phyloP scores from a whole-genome alignment of 2,888 invertebrate species.

The Chesias legatella region DNA sequence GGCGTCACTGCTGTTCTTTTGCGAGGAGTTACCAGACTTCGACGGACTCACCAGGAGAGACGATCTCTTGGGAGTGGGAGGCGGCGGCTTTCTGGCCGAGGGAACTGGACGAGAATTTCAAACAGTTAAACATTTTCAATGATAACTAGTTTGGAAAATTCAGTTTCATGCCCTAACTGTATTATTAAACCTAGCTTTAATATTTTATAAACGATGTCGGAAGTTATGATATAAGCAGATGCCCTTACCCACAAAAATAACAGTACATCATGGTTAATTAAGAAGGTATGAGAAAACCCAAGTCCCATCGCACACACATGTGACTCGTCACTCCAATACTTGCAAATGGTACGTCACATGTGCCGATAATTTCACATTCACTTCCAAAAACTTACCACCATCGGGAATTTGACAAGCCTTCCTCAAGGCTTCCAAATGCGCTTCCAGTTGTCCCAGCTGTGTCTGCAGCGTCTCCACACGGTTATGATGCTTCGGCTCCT shows the following conservation, averaged over 20 bases:
- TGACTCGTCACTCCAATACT: neutral
- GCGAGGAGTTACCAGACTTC: neutral
- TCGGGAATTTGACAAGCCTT: conserved; percentile 9
- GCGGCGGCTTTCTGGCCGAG: neutral
- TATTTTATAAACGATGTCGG: too few relatives aligned
- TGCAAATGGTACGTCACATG: too few relatives aligned
- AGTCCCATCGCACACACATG: too few relatives aligned
- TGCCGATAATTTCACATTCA: too few relatives aligned
- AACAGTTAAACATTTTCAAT: neutral
- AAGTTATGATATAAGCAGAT: too few relatives aligned
- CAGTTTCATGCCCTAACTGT: too few relatives aligned
- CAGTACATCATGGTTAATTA: too few relatives aligned
- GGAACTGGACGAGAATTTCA: neutral
- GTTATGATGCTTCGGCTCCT: conserved; percentile 15
- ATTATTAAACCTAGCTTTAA: too few relatives aligned
- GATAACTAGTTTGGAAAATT: too few relatives aligned
- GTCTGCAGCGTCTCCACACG: conserved; percentile 19
- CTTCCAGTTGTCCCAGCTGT: conserved; percentile 28
- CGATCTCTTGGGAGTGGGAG: neutral
- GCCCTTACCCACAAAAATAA: too few relatives aligned
- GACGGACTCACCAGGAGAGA: conserved; percentile 1
- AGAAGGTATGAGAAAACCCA: too few relatives aligned
- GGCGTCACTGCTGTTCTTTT: neutral
- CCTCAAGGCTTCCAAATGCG: conserved; percentile 15
- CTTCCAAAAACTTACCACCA: conserved; percentile 1